A percentile compares a stretch with the other conserved stretches of the same genome.
phyloP scores from a whole-genome alignment of 1,140 invertebrate genomes.

The Drosophila kurseongensis region DNA sequence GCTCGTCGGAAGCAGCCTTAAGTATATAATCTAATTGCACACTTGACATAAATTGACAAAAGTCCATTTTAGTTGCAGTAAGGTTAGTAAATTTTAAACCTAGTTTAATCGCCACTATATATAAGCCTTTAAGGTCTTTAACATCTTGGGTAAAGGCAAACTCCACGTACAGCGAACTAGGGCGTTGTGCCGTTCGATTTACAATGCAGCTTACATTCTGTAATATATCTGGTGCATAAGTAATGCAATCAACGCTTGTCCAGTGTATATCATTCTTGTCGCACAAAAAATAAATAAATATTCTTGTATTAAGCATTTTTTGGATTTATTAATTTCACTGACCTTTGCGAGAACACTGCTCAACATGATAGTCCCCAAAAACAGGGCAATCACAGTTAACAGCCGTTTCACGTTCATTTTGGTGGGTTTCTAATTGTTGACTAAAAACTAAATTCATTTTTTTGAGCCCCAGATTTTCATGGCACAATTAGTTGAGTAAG shows the following conservation, averaged over 20 bases:
- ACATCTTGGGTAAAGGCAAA: conserved; percentile 1
- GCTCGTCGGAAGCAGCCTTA: neutral
- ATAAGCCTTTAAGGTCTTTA: neutral
- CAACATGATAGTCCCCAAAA: neutral
- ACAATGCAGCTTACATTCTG: conserved; percentile 3
- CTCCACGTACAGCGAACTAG: neutral
- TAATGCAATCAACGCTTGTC: conserved; percentile 8
- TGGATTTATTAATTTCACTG: neutral
- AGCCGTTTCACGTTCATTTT: neutral
- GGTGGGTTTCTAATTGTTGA: neutral
- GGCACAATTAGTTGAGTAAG: neutral
- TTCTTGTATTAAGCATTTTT: neutral
- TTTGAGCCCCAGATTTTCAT: neutral
- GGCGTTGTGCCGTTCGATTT: neutral
- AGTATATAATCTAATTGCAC: conserved; percentile 8
- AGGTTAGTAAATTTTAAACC: conserved; percentile 5
- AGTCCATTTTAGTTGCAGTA: conserved; percentile 14
- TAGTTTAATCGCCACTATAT: conserved; percentile 1
- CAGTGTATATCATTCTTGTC: conserved; percentile 1
- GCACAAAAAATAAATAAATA: neutral
- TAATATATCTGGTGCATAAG: conserved; percentile 4
- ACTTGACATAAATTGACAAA: conserved; percentile 16
- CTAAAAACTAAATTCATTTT: neutral
- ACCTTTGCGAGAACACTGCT: neutral
- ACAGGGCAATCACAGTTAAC: neutral